Base-by-base conservation (phyloP, 2,797 vertebrate species). In the Hylomyscus alleni region DNA sequence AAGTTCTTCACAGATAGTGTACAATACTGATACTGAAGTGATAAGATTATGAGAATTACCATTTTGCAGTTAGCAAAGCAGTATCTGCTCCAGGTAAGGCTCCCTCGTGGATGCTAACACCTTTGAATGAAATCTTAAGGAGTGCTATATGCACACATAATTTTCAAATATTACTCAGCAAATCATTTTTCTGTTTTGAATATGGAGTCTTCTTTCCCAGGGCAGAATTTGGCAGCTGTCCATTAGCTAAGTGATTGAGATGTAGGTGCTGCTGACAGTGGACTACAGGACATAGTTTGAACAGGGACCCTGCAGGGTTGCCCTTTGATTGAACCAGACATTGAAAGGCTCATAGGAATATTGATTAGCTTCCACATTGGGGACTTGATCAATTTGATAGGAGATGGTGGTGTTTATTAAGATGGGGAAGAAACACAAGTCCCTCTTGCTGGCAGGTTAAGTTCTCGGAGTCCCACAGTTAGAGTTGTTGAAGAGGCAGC, bases 31-130 rank as follows among this genome's bases (percentile, higher is more conserved):
- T 19, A 82, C 31, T 50, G 40, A 62, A 82, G 90, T 44, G 60
- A n/a, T 82, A 86, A 72, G n/a, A 52, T 93, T 83, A 80, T 60
- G 82, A 65, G 91, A 56, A 80, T 50, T 14, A 37, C 5, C 20
- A 40, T 29, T 94, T 73, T 84, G 20, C 52, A 73, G 67, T 50
- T 22, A 37, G 19, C 40, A 17, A 14, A 22, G 14, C 29, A 73
- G 82, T 34, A 56, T 75, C 44, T 37, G 11, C 94, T 40, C 89
- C 47, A 60, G 94, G 52, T 10, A 91, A 89, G 50, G 10, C 31
- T 52, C 37, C 20, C 10, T 44, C 19, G 50, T 15, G 47, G 80
- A 87, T 52, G 34, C 19, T 62, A 60, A 92, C 75, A 60, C 56
- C n/a, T 47, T 0, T 47, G 77, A 19, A 54, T 89, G 75, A 91